Evolutionary conservation across 2,797 vertebrate genomes (phyloP).

Genomic region (Lithobates pipiens): DNA sequence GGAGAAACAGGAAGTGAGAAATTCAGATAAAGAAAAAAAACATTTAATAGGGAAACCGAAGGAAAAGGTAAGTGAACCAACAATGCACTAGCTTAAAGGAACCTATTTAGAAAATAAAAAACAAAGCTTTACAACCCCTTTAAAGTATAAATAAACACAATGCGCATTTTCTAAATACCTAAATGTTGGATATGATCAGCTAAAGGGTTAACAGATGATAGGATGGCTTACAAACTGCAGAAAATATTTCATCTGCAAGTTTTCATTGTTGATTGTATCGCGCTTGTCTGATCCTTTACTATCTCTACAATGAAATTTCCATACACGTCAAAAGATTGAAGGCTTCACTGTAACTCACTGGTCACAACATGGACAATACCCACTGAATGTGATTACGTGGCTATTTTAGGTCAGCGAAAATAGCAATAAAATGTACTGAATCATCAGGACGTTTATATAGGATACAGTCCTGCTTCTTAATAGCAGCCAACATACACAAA

Average conservation of each 20-base stretch:
- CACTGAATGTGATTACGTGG: conserved; percentile 26
- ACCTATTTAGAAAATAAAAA: too few species aligned
- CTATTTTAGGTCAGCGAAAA: conserved; percentile 12
- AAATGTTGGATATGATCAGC: too few species aligned
- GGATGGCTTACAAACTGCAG: not conserved
- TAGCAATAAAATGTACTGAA: conserved; percentile 7
- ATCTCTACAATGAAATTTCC: not conserved
- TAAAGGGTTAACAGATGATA: not conserved
- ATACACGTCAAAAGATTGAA: conserved; percentile 44
- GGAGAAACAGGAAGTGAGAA: too few species aligned
- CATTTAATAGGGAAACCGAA: too few species aligned
- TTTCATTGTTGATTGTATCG: not conserved
- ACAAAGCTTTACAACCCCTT: too few species aligned
- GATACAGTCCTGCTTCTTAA: not conserved
- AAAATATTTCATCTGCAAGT: conserved; percentile 24
- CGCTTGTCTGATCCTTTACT: not conserved
- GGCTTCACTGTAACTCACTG: conserved; percentile 10
- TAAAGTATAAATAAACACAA: not conserved
- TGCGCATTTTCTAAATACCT: not conserved
- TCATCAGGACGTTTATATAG: conserved; percentile 26
- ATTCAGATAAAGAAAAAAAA: too few species aligned
- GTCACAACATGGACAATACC: conserved; percentile 21
- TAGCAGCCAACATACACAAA: not conserved
- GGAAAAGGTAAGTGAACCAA: too few species aligned
- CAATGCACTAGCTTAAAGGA: too few species aligned